A percentile compares a stretch with the other conserved stretches of the same genome.
Evolutionary conservation across 2,888 invertebrate genomes (phyloP).

Genomic region (Lepeophtheirus nordmannii): DNA sequence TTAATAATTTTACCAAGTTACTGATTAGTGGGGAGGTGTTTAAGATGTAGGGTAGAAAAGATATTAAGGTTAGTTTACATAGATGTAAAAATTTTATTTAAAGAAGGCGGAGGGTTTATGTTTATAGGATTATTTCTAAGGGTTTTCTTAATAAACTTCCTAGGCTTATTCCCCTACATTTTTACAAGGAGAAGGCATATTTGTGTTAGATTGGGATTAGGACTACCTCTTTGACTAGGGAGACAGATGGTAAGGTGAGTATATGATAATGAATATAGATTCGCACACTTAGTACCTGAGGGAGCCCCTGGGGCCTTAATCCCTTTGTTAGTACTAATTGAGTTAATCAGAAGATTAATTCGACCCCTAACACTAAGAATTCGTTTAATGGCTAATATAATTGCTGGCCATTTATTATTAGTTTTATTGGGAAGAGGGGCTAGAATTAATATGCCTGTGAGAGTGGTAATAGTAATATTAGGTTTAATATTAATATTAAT

Average conservation of each 20-base stretch:
- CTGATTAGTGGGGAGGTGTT: neutral
- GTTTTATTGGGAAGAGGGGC: conserved; percentile 40
- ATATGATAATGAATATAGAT: conserved; percentile 7
- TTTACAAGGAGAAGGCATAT: conserved; percentile 52
- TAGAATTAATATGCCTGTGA: conserved; percentile 13
- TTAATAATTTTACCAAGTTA: neutral
- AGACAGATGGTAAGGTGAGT: conserved; percentile 51
- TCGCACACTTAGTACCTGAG: conserved; percentile 39
- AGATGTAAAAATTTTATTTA: neutral
- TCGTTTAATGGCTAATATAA: conserved; percentile 58
- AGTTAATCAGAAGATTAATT: conserved; percentile 55
- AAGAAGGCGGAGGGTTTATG: conserved; percentile 30
- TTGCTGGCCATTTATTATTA: conserved; percentile 53
- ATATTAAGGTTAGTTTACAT: neutral
- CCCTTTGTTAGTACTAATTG: conserved; percentile 57
- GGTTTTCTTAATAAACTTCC: conserved; percentile 50
- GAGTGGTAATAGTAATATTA: conserved; percentile 17
- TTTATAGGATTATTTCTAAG: conserved; percentile 45
- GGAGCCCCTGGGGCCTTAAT: conserved; percentile 48
- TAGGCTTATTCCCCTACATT: conserved; percentile 53
- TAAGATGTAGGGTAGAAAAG: neutral
- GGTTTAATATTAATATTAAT: conserved; percentile 26
- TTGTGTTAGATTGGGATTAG: conserved; percentile 43
- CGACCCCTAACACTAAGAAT: conserved; percentile 52
- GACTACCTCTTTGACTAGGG: conserved; percentile 47